Base-by-base conservation (phyloP, 2,113 vertebrate species). In the Poeciliopsis prolifica region DNA sequence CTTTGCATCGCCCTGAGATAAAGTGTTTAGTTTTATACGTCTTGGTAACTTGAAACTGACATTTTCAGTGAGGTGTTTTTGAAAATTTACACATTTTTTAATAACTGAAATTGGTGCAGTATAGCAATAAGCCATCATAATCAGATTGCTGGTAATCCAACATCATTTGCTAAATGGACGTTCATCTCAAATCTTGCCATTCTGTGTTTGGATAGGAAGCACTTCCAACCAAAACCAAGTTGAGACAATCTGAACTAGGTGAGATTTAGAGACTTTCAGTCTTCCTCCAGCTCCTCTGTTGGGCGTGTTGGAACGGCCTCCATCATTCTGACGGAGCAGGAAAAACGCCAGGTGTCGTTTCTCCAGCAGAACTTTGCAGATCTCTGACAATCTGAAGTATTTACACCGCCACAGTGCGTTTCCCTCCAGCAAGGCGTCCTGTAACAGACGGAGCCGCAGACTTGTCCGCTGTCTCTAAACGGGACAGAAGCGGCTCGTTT, bases 301-400 rank as follows among this genome's bases (percentile, higher is more conserved):
- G 42, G 44, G 61, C 37, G 26, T 61, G 33, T 61, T 75, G 80
- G 70, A 85, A 37, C 73, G 64, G 64, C 13, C 44, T 80, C 17
- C 31, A 26, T 37, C n/a, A 28, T 35, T 68, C 35, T 70, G 80
- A 65, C 3, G 35, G 77, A 71, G 63, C 82, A 81, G 71, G 60
- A 80, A 85, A 74, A 44, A 67, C 77, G 81, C 76, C 68, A 67
- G 51, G 54, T 62, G 72, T 72, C 68, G 73, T 81, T 76, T 80
- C 79, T 12, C 79, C 81, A 67, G 33, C 4, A 69, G 79, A 82
- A 76, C 35, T 65, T 81, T 81, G 79, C 68, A 78, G 51, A 86
- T 81, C 79, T 78, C 82, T 69, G 75, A 35, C 54, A 76, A 83
- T 71, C 86, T 86, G 76, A 83, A 81, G 87, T 91, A 88, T 91